Evolutionary conservation across 2,113 vertebrate genomes (phyloP).

Genomic region (Salvelinus sp.): DNA sequence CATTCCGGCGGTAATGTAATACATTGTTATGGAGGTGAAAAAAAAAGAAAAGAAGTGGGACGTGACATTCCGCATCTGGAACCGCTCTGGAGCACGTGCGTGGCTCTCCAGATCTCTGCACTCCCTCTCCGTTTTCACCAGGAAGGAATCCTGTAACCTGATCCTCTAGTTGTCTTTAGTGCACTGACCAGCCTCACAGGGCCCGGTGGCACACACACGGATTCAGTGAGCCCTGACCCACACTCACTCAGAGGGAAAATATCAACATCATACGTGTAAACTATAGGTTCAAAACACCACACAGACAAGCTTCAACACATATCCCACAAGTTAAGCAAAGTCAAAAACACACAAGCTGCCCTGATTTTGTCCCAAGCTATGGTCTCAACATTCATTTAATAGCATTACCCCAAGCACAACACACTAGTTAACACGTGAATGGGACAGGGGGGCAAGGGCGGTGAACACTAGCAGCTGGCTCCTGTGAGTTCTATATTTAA

Average conservation of each 20-base stretch:
- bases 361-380: too few species aligned
- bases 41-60: not conserved
- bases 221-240: not conserved
- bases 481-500: not conserved
- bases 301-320: not conserved
- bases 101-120: slow-evolving; percentile 37
- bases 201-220: not conserved
- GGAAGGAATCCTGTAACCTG: slow-evolving; percentile 59
- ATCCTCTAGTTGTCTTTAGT: slow-evolving; percentile 49
- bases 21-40: slow-evolving; percentile 48
- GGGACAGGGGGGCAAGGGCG: not conserved
- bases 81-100: slow-evolving; percentile 63
- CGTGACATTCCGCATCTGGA: slow-evolving; percentile 71
- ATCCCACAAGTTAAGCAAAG: not conserved
- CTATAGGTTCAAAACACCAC: too few species aligned
- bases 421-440: not conserved
- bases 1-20: slow-evolving; percentile 54
- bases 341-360: too few species aligned
- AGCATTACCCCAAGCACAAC: not conserved
- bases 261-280: not conserved
- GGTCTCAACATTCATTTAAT: too few species aligned
- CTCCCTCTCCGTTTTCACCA: slow-evolving; percentile 31
- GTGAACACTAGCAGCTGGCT: slow-evolving; percentile 5
- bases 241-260: not conserved
- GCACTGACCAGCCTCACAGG: slow-evolving; percentile 9